phyloP scores from a whole-genome alignment of 2,797 vertebrate species.

The Arnoldichthys spilopterus region DNA sequence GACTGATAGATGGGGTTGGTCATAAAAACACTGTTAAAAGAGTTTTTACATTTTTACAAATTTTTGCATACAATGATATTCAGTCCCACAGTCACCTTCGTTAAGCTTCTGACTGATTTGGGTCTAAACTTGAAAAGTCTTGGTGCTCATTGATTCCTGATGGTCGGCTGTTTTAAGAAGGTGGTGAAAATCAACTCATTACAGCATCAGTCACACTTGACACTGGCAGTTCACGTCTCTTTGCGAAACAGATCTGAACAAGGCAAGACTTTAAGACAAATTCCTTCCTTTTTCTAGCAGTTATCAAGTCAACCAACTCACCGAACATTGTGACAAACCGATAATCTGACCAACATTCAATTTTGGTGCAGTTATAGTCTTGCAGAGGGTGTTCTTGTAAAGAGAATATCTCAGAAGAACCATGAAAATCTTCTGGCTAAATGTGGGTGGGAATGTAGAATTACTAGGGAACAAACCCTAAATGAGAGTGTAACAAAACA shows the following conservation, averaged over 20 bases:
- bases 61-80: not conserved
- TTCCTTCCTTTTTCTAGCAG: too few relatives aligned
- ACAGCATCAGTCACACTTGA: not conserved
- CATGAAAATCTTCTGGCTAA: too few relatives aligned
- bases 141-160: not conserved
- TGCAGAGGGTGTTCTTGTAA: too few relatives aligned
- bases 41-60: not conserved
- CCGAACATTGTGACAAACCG: too few relatives aligned
- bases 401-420: too few relatives aligned
- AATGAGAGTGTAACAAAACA: too few relatives aligned
- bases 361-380: not conserved
- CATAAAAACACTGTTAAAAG: not conserved
- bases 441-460: too few relatives aligned
- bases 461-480: too few relatives aligned
- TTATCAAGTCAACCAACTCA: too few relatives aligned
- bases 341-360: too few relatives aligned
- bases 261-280: too few relatives aligned
- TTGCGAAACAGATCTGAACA: not conserved
- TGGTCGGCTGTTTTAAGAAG: not conserved
- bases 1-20: slow-evolving; percentile 52
- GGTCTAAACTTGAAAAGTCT: not conserved
- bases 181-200: not conserved
- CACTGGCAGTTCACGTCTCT: not conserved
- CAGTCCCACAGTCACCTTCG: not conserved
- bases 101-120: not conserved